Conservation (phyloP, 1,140 invertebrate species). For the Drosophila pruinosa region DNA sequence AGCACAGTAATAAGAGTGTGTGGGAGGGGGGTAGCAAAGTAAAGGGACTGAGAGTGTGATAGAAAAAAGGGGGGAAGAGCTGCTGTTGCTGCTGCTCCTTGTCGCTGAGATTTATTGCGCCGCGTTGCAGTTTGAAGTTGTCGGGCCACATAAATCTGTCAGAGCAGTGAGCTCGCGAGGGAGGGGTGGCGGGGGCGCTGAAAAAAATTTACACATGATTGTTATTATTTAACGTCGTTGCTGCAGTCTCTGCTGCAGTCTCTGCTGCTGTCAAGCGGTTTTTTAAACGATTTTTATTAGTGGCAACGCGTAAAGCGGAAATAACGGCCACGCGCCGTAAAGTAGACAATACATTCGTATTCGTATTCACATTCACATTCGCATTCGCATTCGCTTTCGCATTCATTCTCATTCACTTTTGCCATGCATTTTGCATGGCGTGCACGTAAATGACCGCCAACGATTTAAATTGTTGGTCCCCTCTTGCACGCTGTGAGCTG, state of each 20-base stretch:
- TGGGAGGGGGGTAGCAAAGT: background rate
- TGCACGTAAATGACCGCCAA: slow-evolving; percentile 78
- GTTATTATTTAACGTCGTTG: slow-evolving; percentile 74
- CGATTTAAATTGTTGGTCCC: slow-evolving; percentile 68
- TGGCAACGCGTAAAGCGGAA: slow-evolving; percentile 75
- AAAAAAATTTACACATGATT: slow-evolving; percentile 70
- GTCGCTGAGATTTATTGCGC: slow-evolving; percentile 67
- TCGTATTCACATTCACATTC: slow-evolving; percentile 38
- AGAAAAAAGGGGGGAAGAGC: background rate
- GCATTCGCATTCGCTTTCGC: slow-evolving; percentile 11
- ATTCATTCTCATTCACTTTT: background rate
- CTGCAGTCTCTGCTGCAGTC: slow-evolving; percentile 54
- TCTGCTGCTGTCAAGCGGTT: slow-evolving; percentile 68
- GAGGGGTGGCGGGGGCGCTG: background rate
- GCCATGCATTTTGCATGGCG: slow-evolving; percentile 68
- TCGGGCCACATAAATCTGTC: slow-evolving; percentile 68
- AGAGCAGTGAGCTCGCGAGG: background rate
- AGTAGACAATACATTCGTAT: slow-evolving; percentile 67
- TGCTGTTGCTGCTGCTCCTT: slow-evolving; percentile 24
- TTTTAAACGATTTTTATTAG: slow-evolving; percentile 80
- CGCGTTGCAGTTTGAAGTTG: slow-evolving; percentile 77
- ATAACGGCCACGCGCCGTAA: slow-evolving; percentile 78
- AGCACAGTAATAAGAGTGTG: background rate
- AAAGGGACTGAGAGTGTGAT: background rate
- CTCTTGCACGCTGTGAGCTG: background rate